Base-by-base conservation (phyloP, 2,888 invertebrate species). In the Deilephila elpenor region DNA sequence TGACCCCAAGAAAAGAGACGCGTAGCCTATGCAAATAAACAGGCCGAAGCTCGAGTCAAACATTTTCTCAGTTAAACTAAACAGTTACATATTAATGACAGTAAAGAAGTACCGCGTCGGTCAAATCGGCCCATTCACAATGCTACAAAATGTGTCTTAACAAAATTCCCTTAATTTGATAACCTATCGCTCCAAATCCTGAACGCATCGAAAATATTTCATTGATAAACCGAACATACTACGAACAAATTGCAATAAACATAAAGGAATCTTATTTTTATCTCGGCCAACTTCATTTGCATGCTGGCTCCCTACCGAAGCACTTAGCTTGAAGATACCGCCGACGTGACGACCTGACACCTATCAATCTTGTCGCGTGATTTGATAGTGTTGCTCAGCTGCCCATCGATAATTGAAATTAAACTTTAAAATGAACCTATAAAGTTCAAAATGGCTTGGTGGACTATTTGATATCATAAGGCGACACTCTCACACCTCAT, bases 241-340 rank as follows among this genome's bases (percentile, higher is more conserved):
- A 71, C 56, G 20, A 71, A 59, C 53, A 56, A 71, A 71, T 32
- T 29, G 25, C 32, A 56, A 56, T 59, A 56, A 59, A 56, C 34
- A 56, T 56, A 32, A 71, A 20, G 17, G 8, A 71, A 71, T 20
- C 56, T 56, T 51, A n/a, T 7, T 53, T 25, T 70, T 71, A 71
- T 71, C 70, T 32, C 51, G 29, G 56, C 59, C 8, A 64, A 73
- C 59, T 70, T 59, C 53, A 91, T 92, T 91, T 87, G 86, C 88
- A 91, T 91, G 84, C 88, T 80, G 81, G 78, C 76, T 80, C 78
- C 82, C 86, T 84, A 87, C 86, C 82, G 62, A 81, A 81, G 88
- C 92, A 92, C 92, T 92, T 91, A 92, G 88, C 82, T 78, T 75
- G 81, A 77, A 83, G 90, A 89, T 90, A 90, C 79, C 75, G 77